Evolutionary conservation across 2,888 invertebrate genomes (phyloP), one percentile per base, ranked within the genome.

Genomic region (Euplagia quadripunctaria): DNA sequence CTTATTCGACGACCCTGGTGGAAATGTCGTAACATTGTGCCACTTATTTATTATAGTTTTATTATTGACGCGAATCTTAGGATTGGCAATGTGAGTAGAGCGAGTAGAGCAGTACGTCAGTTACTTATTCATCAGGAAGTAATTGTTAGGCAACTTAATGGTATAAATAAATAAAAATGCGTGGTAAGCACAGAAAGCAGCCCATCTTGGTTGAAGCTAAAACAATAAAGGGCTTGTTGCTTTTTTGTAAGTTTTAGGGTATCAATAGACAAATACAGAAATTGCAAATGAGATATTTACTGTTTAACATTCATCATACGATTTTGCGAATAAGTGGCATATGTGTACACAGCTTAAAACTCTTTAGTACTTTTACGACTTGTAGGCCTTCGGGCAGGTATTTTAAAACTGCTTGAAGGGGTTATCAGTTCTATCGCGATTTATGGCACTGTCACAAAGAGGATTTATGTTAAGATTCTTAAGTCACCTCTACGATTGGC

Each of bases 361-460:
- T 14, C 46, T 46, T 31, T 71, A 17, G 42, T 69, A 68, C 75
- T 63, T 80, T 82, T 84, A 82, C 74, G 74, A 81, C 68, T 71
- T 41, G 52, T 73, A 67, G 52, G 71, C 70, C 77, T 77, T 75
- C 77, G 70, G 75, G 79, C 72, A 71, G 73, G 73, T 80, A 79
- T 85, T 85, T 82, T 83, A 83, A 83, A 82, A 77, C 72, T 82
- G 73, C 82, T 81, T 78, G 83, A 73, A 72, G 69, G 65, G 78
- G 77, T 85, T 83, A 82, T 82, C 85, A 78, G 75, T 74, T 58
- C 75, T 75, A 85, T 83, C 81, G 68, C 68, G 31, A 85, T 82
- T 84, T 85, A 82, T 80, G 71, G 74, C 55, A 70, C 68, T 67
- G 75, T 82, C 83, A 80, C 78, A 85, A 79, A 77, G 72, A 73